These are phyloP conservation scores for Amphibalanus amphitrite DNA, from an alignment of 1,140 invertebrate species.

Conservation along the genomic window DNA sequence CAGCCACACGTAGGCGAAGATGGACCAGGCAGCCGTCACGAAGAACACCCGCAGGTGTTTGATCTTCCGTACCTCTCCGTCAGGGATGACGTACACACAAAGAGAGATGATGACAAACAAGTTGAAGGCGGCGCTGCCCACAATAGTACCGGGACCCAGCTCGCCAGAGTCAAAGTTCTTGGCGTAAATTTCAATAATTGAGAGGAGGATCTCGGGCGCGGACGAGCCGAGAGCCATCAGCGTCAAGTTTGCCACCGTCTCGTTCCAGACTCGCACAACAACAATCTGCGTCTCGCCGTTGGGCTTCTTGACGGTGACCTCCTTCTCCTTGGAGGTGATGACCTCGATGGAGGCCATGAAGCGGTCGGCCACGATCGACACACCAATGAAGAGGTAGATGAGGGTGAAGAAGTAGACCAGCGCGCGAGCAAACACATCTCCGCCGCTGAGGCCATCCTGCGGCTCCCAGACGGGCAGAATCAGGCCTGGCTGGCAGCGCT, in stretches of 20 bases:
- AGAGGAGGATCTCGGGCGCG: slow-evolving; percentile 92
- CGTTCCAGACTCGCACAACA: slow-evolving; percentile 69
- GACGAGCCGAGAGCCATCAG: slow-evolving; percentile 98
- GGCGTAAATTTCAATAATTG: slow-evolving; percentile 88
- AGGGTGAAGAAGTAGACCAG: slow-evolving; percentile 75
- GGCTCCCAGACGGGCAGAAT: slow-evolving; percentile 68
- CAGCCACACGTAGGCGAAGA: slow-evolving; percentile 99
- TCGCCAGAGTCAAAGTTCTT: slow-evolving; percentile 90
- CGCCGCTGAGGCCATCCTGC: slow-evolving; percentile 38
- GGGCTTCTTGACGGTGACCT: slow-evolving; percentile 60
- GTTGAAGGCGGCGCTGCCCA: slow-evolving; percentile 98
- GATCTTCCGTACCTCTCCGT: slow-evolving; percentile 74
- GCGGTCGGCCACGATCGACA: slow-evolving; percentile 94
- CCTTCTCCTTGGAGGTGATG: slow-evolving; percentile 91
- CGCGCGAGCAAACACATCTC: slow-evolving; percentile 59
- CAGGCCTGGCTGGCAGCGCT: slow-evolving; percentile 51
- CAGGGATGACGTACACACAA: slow-evolving; percentile 83
- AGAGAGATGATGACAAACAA: slow-evolving; percentile 94
- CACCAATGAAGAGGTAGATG: slow-evolving; percentile 91
- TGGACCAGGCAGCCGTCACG: slow-evolving; percentile 91
- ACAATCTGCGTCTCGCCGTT: slow-evolving; percentile 71
- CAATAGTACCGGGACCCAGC: slow-evolving; percentile 86
- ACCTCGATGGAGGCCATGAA: slow-evolving; percentile 99
- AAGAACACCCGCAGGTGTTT: slow-evolving; percentile 96
- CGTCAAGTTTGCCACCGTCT: slow-evolving; percentile 96